phyloP scores from a whole-genome alignment of 2,113 vertebrate genomes.

The Tachysurus fulvidraco region DNA sequence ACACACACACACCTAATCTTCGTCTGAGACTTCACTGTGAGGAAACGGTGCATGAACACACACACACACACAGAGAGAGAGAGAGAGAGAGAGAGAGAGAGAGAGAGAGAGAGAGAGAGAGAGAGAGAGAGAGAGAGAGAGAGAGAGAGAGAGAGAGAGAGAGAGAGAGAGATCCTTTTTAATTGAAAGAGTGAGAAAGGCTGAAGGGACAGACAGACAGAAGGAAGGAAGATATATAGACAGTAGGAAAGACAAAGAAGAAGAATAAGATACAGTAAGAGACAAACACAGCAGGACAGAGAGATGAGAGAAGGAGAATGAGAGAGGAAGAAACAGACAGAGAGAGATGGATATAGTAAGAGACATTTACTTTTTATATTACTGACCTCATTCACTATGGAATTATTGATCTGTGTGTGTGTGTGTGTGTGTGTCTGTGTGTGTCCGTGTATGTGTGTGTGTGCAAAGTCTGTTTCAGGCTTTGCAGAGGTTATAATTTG shows the following conservation, averaged over 20 bases:
- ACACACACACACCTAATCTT: conserved; percentile 23
- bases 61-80: conserved; percentile 6
- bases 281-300: no score
- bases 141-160: conserved; percentile 43
- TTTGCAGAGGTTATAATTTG: background rate
- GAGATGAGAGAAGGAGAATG: background rate
- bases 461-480: background rate
- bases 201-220: background rate
- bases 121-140: background rate
- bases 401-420: conserved; percentile 15
- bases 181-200: conserved; percentile 58
- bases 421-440: background rate
- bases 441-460: background rate
- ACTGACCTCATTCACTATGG: background rate
- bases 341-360: background rate
- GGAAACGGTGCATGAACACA: conserved; percentile 43
- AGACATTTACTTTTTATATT: background rate
- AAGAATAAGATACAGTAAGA: conserved; percentile 26
- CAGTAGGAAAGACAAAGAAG: background rate
- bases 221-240: background rate
- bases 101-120: conserved; percentile 40
- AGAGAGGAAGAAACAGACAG: background rate
- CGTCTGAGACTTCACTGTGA: conserved; percentile 4
- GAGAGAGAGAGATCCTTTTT: conserved; percentile 50
- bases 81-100: conserved; percentile 43